Percentiles rank a stretch among this genome's conserved stretches.
Evolutionary conservation across 2,888 invertebrate genomes (phyloP).

Genomic region (Sialis lutaria): DNA sequence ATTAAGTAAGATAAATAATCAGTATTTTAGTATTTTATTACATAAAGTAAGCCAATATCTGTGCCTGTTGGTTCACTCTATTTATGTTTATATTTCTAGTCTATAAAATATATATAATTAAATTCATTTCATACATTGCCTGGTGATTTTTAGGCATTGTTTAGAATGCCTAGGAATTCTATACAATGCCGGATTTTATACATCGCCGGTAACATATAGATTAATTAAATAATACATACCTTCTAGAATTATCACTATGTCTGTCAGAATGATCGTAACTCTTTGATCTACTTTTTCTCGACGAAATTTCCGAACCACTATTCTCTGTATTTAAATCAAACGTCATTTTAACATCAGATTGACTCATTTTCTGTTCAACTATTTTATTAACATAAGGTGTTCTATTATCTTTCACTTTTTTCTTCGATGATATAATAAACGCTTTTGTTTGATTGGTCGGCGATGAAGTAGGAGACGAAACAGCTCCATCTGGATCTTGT

Average conservation of each 20-base stretch:
- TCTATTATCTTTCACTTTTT: slow-evolving; percentile 1
- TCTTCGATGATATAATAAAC: not conserved
- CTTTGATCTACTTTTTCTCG: not conserved
- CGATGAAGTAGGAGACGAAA: slow-evolving; percentile 36
- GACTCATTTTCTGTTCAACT: slow-evolving; percentile 6
- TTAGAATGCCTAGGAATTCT: too few species aligned
- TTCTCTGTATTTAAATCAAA: not conserved
- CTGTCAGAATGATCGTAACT: not conserved
- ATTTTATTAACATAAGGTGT: slow-evolving; percentile 6
- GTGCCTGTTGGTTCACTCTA: too few species aligned
- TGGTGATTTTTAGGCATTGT: too few species aligned
- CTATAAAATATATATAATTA: too few species aligned
- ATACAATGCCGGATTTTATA: too few species aligned
- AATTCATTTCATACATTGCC: too few species aligned
- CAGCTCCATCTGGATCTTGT: slow-evolving; percentile 57
- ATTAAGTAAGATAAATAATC: too few species aligned
- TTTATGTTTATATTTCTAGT: too few species aligned
- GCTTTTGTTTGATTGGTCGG: slow-evolving; percentile 19
- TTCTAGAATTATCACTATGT: slow-evolving; percentile 8
- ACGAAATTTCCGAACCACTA: not conserved
- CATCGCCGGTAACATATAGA: too few species aligned
- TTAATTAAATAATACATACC: slow-evolving; percentile 3
- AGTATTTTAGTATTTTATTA: too few species aligned
- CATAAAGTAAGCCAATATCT: too few species aligned
- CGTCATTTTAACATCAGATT: not conserved